Base-by-base conservation (phyloP, 2,888 invertebrate genomes). In the Diploptera punctata region DNA sequence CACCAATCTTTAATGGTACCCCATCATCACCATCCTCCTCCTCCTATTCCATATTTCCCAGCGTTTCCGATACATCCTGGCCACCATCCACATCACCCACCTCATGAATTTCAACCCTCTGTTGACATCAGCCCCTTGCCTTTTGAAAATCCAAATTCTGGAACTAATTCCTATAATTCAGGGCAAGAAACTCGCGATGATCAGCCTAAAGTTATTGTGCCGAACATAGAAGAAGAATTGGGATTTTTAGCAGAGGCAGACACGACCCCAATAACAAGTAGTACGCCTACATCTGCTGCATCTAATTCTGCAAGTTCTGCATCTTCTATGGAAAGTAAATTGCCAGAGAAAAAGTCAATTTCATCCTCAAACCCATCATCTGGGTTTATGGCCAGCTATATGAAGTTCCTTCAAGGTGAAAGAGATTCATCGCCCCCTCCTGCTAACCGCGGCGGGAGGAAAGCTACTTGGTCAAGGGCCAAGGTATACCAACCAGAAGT, bases 171-270 rank as follows among this genome's bases (percentile, higher is more conserved):
- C 24, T 38, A 29, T 38, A 70, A 65, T 47, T 44, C 72, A 19
- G 24, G 47, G 1, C 75, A 73, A 24, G 79, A 78, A 49, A 78
- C 75, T 26, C 80, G 88, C 77, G 91, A 91, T 82, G 88, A 89
- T 80, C 90, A 90, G 83, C 91, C 92, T 77, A 93, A 93, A 87
- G 93, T 94, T 79, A 92, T 94, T 79, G 93, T 94, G 80, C 94
- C 94, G 79, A 93, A 94, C 85, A 93, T 94, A 82, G 94, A 94
- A 84, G 93, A 94, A 85, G 94, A 94, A 85, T 86, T 94, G 80
- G 91, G 91, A 83, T 93, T 93, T 84, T 86, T 94, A 82, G 88
- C 90, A 79, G 89, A 89, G 85, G 81, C 80, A 19, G 77, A 73
- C 38, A 10, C 52, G 7, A 71, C 54, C 57, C 68, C 76, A 69